Evolutionary conservation across 2,113 vertebrate genomes (phyloP).

Genomic region (Tympanuchus pallidicinctus): DNA sequence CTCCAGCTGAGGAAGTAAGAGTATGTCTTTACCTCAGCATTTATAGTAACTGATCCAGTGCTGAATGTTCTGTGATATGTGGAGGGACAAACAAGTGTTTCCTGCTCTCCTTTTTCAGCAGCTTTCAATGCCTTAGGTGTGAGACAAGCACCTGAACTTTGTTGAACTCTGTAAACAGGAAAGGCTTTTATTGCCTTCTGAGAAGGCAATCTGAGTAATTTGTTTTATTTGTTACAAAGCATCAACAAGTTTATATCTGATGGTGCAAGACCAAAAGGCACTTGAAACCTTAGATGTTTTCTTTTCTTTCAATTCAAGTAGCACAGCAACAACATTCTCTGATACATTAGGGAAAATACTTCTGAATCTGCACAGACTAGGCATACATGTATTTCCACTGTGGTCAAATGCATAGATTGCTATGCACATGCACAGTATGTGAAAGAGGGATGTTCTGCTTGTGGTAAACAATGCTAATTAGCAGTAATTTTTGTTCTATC

Average conservation of each 20-base stretch:
- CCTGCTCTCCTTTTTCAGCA: not conserved
- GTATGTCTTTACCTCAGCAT: not conserved
- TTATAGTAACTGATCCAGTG: not conserved
- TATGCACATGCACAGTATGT: not conserved
- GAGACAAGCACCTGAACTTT: conserved; percentile 19
- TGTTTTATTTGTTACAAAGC: not conserved
- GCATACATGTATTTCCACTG: not conserved
- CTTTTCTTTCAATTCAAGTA: not conserved
- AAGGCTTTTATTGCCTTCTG: not conserved
- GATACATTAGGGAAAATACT: not conserved
- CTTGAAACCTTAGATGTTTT: not conserved
- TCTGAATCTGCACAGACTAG: not conserved
- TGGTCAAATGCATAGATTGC: not conserved
- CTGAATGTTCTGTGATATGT: not conserved
- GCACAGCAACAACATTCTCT: not conserved
- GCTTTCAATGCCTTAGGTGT: not conserved
- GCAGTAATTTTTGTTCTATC: not conserved
- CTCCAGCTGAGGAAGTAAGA: not conserved
- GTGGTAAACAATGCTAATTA: not conserved
- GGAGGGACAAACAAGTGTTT: not conserved
- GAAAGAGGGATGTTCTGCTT: not conserved
- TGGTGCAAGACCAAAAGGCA: not conserved
- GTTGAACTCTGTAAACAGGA: conserved; percentile 30
- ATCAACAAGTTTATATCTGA: not conserved
- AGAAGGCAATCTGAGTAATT: not conserved